Evolutionary conservation across 2,888 invertebrate genomes (phyloP), one percentile per base, ranked within the genome.

Genomic region (Macaria notata): DNA sequence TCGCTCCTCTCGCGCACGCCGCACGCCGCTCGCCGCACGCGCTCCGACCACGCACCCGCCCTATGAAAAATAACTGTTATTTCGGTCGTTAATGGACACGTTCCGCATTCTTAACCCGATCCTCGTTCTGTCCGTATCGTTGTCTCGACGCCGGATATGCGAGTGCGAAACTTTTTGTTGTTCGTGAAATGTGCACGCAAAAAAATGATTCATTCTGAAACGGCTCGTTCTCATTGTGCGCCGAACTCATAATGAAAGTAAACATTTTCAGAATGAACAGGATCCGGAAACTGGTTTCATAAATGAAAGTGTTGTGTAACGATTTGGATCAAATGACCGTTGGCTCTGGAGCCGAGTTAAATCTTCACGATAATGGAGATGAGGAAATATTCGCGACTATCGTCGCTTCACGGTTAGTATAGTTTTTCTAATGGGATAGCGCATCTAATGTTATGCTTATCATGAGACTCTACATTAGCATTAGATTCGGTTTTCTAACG

Each of bases 1-100:
- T 73, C 75, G 70, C 73, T 74, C 72, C 77, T 75, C 77, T 62
- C 79, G 76, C 75, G 75, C 74, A 74, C 80, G 83, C 82, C 87
- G 87, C 83, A 86, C 87, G 88, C 84, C 87, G 88, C 84, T 78
- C 81, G 79, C 72, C 71, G 72, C 69, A 72, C 71, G 75, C 75
- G 60, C 75, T 73, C 73, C 69, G 70, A 78, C 75, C 73, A 73
- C 74, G 77, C 80, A 79, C 84, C 84, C 83, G 81, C 84, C 89
- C 87, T 84, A 83, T 84, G 80, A 81, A 81, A 85, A 86, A 86
- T 86, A 87, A 89, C 88, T 81, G 88, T 88, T 87, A 88, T 89
- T 90, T 88, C 82, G 86, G 84, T 84, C 82, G 81, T 85, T 85
- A 88, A 86, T 88, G 85, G 81, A 83, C 83, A 84, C 79, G 86